Percentiles rank a stretch among this genome's conserved stretches.
Conservation (phyloP, 1,140 invertebrate species). For the Aphaenogaster floridana region DNA sequence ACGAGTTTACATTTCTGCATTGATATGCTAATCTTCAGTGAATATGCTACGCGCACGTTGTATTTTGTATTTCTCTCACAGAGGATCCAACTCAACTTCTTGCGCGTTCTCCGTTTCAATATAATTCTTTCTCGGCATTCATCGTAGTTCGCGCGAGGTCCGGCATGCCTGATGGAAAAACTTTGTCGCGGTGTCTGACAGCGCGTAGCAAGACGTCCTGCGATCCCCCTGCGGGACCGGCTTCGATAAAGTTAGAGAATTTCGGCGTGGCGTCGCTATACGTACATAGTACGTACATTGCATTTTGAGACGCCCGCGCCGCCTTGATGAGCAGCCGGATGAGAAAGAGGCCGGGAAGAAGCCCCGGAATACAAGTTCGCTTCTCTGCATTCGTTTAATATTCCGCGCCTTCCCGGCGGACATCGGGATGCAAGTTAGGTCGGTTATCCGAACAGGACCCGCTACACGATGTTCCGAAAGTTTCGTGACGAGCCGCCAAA, state of each 20-base stretch:
- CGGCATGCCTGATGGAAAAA: slow-evolving; percentile 70
- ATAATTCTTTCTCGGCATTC: background rate
- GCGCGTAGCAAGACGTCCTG: background rate
- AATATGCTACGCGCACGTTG: background rate
- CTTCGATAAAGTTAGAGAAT: slow-evolving; percentile 67
- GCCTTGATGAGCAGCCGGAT: slow-evolving; percentile 41
- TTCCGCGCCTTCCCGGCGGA: slow-evolving; percentile 52
- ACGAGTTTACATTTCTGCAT: background rate
- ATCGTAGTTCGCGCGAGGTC: background rate
- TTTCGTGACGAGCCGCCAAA: slow-evolving; percentile 58
- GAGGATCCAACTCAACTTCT: background rate
- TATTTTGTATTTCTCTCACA: slow-evolving; percentile 13
- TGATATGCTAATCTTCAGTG: background rate
- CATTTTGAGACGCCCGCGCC: slow-evolving; percentile 61
- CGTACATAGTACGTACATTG: slow-evolving; percentile 53
- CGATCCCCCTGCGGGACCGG: slow-evolving; percentile 18
- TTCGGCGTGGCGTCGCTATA: slow-evolving; percentile 29
- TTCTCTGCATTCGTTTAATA: slow-evolving; percentile 68
- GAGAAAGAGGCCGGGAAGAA: slow-evolving; percentile 8
- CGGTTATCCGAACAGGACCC: slow-evolving; percentile 59
- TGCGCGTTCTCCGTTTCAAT: background rate
- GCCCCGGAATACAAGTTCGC: slow-evolving; percentile 29
- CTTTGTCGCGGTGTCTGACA: slow-evolving; percentile 35
- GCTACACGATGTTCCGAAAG: slow-evolving; percentile 55
- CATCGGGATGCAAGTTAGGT: slow-evolving; percentile 56